A percentile compares a stretch with the other conserved stretches of the same genome.
Conservation (phyloP, 2,888 invertebrate species). For the Ectobius pallidus region DNA sequence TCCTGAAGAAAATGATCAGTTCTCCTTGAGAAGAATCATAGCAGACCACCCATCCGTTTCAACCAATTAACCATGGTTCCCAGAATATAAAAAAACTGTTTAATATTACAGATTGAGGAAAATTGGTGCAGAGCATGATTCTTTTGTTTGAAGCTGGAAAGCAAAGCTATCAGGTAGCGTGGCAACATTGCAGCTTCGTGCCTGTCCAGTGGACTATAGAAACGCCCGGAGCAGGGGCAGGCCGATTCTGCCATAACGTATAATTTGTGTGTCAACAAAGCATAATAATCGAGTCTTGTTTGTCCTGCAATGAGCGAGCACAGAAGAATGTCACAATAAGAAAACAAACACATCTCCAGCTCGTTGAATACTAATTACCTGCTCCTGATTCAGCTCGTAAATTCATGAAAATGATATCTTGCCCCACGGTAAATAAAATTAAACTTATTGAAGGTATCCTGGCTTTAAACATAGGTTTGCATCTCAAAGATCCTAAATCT, state of each 20-base stretch:
- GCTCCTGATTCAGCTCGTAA: background rate
- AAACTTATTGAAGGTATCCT: background rate
- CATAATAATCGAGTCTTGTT: constrained; percentile 4
- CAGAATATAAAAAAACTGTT: no score
- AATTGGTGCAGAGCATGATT: no score
- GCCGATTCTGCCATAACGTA: constrained; percentile 7
- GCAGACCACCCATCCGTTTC: no score
- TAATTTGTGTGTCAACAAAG: constrained; percentile 12
- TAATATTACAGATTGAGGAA: no score
- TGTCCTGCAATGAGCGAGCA: background rate
- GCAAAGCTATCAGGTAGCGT: no score
- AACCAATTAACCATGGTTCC: no score
- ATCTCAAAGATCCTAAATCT: background rate
- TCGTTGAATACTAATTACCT: background rate
- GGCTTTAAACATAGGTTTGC: background rate
- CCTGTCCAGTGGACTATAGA: background rate
- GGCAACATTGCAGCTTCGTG: no score
- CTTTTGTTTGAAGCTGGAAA: no score
- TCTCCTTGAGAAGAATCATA: no score
- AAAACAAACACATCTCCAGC: background rate
- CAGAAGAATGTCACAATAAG: constrained; percentile 3
- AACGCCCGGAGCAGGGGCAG: background rate
- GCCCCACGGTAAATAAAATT: background rate
- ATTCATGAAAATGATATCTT: background rate
- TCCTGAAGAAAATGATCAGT: no score